phyloP scores from a whole-genome alignment of 2,113 vertebrate genomes.

The Mesembrinibis cayennensis region DNA sequence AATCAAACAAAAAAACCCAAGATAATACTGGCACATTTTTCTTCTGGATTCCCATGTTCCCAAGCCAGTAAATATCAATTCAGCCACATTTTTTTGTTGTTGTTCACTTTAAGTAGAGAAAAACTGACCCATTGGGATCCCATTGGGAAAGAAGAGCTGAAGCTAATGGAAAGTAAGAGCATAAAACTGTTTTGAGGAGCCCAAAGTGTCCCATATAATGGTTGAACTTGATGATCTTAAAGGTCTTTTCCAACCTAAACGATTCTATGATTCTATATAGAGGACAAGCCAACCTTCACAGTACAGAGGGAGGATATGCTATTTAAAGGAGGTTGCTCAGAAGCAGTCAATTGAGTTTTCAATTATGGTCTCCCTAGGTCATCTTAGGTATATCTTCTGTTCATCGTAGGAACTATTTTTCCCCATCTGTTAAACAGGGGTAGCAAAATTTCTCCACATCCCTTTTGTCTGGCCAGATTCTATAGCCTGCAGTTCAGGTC shows the following conservation, averaged over 20 bases:
- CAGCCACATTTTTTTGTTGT: not conserved
- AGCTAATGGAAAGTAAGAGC: not conserved
- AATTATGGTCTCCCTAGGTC: rapidly evolving
- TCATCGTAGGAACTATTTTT: not conserved
- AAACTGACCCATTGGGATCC: not conserved
- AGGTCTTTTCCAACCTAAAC: too few relatives aligned
- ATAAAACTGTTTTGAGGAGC: not conserved
- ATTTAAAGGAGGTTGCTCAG: not conserved
- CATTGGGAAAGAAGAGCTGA: not conserved
- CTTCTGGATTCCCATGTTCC: not conserved
- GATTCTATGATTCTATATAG: too few relatives aligned
- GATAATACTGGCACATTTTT: not conserved
- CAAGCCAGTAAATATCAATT: not conserved
- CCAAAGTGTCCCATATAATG: too few relatives aligned
- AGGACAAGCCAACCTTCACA: not conserved
- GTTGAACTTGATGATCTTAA: too few relatives aligned
- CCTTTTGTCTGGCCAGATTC: not conserved
- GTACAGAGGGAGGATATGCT: not conserved
- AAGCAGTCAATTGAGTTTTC: not conserved
- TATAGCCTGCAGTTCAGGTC: not conserved
- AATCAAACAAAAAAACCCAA: not conserved
- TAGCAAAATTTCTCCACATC: not conserved
- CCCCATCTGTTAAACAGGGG: not conserved
- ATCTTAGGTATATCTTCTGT: not conserved
- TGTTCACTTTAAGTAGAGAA: not conserved